A percentile compares a stretch with the other conserved stretches of the same genome.
phyloP scores from a whole-genome alignment of 2,113 vertebrate species.

The Vulpes lagopus region DNA sequence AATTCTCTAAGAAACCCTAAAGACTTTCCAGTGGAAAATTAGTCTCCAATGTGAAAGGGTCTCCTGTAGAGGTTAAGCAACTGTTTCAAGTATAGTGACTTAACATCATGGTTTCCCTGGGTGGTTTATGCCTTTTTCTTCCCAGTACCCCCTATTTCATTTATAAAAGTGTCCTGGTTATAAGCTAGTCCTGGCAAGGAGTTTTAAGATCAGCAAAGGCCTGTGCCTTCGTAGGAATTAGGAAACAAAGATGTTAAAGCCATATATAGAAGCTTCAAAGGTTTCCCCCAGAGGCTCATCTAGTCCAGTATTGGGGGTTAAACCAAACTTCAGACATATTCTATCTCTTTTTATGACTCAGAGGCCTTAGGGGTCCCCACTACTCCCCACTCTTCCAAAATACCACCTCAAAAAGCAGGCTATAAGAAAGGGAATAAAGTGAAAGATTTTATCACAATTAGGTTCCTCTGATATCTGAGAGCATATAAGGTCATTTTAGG shows the following conservation, averaged over 20 bases:
- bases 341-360: background rate
- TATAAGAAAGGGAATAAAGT: background rate
- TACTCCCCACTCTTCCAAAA: background rate
- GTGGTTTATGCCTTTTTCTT: background rate
- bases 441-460: background rate
- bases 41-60: background rate
- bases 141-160: background rate
- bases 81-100: background rate
- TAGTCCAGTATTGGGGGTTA: background rate
- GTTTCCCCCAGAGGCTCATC: background rate
- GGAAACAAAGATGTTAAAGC: background rate
- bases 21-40: background rate
- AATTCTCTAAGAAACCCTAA: background rate
- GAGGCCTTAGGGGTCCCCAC: background rate
- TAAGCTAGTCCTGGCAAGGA: background rate
- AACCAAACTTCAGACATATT: background rate
- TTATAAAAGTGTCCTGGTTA: background rate
- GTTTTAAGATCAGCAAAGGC: conserved; percentile 14
- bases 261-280: background rate
- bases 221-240: background rate
- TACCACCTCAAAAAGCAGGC: background rate
- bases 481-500: conserved; percentile 14
- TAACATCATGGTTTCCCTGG: background rate
- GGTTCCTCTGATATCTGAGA: background rate
- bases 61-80: background rate